Conservation (phyloP, 2,113 vertebrate species). For the Petrocephalus zakoni region DNA sequence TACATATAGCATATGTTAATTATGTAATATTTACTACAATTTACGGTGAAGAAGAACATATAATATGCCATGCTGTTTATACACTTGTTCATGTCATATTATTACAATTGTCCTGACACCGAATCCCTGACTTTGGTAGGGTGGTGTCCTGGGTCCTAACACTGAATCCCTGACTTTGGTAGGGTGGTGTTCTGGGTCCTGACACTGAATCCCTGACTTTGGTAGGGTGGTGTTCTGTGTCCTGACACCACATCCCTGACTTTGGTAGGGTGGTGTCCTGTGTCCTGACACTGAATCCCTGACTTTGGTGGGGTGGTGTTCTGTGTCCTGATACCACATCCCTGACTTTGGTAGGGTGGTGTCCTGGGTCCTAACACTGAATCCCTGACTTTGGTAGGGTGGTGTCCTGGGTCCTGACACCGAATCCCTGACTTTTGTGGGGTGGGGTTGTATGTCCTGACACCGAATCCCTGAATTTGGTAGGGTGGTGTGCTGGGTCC, state of each 20-base stretch:
- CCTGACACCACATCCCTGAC: not conserved
- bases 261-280: not conserved
- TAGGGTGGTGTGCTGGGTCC: not conserved
- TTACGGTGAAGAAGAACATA: not conserved
- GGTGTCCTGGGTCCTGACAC: not conserved
- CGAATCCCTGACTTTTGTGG: not conserved
- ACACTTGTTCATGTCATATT: not conserved
- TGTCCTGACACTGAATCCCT: not conserved
- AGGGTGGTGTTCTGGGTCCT: not conserved
- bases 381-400: not conserved
- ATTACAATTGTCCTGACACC: not conserved
- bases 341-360: not conserved
- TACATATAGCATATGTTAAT: not conserved
- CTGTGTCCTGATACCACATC: not conserved
- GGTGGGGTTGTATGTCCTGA: not conserved
- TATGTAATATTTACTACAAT: not conserved
- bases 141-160: not conserved
- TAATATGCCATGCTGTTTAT: not conserved
- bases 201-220: not conserved
- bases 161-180: not conserved
- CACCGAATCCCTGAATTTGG: too few relatives aligned
- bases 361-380: fast-evolving
- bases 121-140: not conserved
- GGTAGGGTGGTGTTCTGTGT: not conserved
- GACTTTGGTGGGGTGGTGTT: too few relatives aligned